phyloP scores from a whole-genome alignment of 2,113 vertebrate species.

The Orthonyx spaldingii region DNA sequence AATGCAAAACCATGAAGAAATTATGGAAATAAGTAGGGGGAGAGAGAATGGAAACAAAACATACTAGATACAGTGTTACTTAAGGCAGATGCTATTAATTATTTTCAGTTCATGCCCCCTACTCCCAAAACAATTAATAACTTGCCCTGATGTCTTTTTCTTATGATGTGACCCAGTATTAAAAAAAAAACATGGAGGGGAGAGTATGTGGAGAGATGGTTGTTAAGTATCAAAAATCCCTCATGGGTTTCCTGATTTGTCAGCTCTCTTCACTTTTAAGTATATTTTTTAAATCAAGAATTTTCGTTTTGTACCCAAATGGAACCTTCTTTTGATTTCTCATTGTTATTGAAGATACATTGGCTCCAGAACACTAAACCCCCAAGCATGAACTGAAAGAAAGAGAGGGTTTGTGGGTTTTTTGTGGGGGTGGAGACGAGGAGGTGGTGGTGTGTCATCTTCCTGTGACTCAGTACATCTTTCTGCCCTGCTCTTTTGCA shows the following conservation, averaged over 20 bases:
- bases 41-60: neutral
- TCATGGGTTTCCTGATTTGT: neutral
- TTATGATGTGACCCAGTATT: neutral
- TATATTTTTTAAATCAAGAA: neutral
- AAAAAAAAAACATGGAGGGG: neutral
- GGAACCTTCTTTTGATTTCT: neutral
- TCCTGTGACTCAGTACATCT: neutral
- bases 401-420: neutral
- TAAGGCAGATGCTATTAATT: neutral
- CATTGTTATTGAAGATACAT: neutral
- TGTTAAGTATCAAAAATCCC: neutral
- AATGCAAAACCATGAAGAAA: neutral
- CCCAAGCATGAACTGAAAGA: neutral
- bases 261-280: neutral
- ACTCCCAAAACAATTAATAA: neutral
- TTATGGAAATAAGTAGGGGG: neutral
- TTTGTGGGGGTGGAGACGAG: fast-evolving
- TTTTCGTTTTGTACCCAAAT: neutral
- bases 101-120: neutral
- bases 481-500: neutral
- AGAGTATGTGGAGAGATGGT: neutral
- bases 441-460: neutral
- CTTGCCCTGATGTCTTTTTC: neutral
- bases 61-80: neutral
- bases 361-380: neutral